phyloP scores from a whole-genome alignment of 2,113 vertebrate species.

The Daboia siamensis region DNA sequence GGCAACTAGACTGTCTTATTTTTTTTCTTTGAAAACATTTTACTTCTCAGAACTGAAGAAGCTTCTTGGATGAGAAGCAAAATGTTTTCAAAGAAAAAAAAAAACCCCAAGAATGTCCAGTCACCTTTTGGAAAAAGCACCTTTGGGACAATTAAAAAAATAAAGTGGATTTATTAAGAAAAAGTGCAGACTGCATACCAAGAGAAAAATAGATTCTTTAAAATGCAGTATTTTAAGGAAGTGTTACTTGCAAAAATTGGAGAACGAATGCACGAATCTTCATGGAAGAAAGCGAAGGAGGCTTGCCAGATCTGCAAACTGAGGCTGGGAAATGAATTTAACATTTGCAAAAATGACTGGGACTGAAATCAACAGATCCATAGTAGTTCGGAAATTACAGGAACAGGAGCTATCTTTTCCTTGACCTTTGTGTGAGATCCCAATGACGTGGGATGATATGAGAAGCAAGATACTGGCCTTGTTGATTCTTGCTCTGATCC shows the following conservation, averaged over 20 bases:
- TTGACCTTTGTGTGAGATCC: not conserved
- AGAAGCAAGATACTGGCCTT: not conserved
- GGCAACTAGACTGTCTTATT: not conserved
- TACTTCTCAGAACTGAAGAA: no score
- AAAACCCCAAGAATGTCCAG: no score
- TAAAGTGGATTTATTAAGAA: not conserved
- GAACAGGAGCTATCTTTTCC: not conserved
- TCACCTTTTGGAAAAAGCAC: not conserved
- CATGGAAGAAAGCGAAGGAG: not conserved
- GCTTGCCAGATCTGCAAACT: not conserved
- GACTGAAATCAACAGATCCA: not conserved
- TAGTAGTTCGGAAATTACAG: not conserved
- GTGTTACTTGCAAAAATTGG: not conserved
- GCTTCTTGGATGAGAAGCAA: no score
- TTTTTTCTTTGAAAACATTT: not conserved
- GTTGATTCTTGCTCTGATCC: not conserved
- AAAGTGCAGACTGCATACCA: not conserved
- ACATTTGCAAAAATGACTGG: not conserved
- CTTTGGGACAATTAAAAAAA: not conserved
- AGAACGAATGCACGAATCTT: not conserved
- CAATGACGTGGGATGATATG: not conserved
- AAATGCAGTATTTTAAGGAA: not conserved
- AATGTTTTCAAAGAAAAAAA: no score
- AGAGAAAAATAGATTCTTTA: not conserved
- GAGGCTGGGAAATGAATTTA: not conserved